These are phyloP conservation scores for Heterochromis multidens DNA, from an alignment of 2,113 vertebrate species.

Conservation along the genomic window DNA sequence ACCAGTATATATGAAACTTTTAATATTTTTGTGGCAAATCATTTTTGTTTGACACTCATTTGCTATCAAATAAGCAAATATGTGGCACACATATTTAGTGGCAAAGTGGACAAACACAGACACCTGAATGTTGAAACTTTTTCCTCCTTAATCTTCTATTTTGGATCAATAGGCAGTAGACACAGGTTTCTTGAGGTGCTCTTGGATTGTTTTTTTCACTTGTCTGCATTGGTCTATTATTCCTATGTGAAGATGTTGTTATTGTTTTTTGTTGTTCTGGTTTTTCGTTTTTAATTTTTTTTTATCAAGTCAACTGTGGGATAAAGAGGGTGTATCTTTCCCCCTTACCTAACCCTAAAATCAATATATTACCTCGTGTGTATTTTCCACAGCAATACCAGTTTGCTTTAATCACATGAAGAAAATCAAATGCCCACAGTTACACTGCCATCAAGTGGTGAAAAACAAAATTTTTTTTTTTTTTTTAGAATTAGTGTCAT, in stretches of 20 bases:
- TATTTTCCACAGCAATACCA: background rate
- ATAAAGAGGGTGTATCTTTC: background rate
- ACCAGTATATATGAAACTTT: background rate
- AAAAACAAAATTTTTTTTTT: background rate
- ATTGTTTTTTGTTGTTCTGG: too few species aligned
- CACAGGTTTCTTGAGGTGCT: background rate
- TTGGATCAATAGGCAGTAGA: background rate
- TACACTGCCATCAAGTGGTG: slow-evolving; percentile 69
- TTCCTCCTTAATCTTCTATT: background rate
- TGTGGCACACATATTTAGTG: background rate
- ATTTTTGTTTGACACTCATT: background rate
- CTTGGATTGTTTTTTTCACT: too few species aligned
- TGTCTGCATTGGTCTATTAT: background rate
- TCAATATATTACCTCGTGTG: background rate
- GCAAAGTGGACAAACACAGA: background rate
- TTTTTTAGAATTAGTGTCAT: background rate
- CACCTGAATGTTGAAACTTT: background rate
- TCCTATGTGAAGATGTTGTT: background rate
- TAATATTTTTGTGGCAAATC: background rate
- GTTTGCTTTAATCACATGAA: background rate
- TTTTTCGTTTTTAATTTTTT: background rate
- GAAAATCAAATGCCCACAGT: slow-evolving; percentile 25
- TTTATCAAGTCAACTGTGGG: background rate
- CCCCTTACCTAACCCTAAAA: background rate
- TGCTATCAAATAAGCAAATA: background rate